Conservation (phyloP, 2,797 vertebrate genomes). For the Prionace glauca region DNA sequence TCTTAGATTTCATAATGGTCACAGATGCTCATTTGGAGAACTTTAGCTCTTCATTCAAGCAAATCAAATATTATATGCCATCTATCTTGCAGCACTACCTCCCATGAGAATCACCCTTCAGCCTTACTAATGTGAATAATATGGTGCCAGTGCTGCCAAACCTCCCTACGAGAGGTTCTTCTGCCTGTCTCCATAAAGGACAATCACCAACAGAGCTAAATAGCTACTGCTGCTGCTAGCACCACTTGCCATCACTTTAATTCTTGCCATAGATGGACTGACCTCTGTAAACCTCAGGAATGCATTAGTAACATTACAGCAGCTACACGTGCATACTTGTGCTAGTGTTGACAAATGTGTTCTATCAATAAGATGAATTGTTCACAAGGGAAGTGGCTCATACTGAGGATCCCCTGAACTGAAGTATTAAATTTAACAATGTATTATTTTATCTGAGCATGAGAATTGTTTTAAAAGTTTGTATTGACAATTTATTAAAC, state of each 20-base stretch:
- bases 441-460: background rate
- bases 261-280: background rate
- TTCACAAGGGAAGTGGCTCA: background rate
- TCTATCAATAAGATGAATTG: background rate
- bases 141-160: background rate
- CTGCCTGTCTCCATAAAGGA: background rate
- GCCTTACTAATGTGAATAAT: background rate
- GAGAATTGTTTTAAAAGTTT: background rate
- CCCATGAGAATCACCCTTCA: background rate
- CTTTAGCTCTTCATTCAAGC: background rate
- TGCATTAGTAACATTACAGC: background rate
- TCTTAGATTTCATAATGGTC: background rate
- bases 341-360: background rate
- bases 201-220: background rate
- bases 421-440: background rate
- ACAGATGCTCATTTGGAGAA: background rate
- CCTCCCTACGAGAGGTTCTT: background rate
- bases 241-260: background rate
- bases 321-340: background rate
- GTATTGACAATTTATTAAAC: background rate
- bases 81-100: background rate
- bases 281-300: background rate
- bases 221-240: background rate
- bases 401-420: background rate
- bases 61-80: background rate